These are phyloP conservation scores for Micromys minutus DNA, from an alignment of 2,113 vertebrate genomes.

Conservation along the genomic window DNA sequence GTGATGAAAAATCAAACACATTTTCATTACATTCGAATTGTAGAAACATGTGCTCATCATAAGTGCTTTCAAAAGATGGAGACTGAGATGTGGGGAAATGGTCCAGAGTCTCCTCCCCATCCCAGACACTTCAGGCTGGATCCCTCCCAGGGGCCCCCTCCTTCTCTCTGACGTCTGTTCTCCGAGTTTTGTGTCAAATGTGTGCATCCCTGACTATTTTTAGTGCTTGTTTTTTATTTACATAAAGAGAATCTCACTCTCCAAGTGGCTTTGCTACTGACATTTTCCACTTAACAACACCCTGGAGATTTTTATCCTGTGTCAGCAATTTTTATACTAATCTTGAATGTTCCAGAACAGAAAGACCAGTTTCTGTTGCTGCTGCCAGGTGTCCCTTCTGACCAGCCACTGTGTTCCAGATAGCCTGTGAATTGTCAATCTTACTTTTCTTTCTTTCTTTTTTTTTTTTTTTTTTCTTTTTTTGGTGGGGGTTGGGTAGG, in stretches of 20 bases:
- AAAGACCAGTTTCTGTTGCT: neutral
- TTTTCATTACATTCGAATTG: neutral
- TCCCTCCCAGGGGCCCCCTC: no score
- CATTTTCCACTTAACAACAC: conserved; percentile 58
- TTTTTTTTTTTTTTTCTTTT: no score
- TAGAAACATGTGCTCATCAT: neutral
- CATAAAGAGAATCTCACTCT: conserved; percentile 25
- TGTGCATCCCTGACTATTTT: conserved; percentile 44
- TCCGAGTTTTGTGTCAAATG: neutral
- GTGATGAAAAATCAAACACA: neutral
- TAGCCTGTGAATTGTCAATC: neutral
- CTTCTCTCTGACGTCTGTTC: neutral
- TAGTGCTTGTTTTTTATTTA: conserved; percentile 63
- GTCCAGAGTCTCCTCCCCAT: no score
- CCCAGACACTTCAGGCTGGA: neutral
- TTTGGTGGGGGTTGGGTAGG: no score
- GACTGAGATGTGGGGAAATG: neutral
- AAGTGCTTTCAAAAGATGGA: neutral
- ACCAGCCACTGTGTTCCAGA: neutral
- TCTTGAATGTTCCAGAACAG: neutral
- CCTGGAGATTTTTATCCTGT: conserved; percentile 33
- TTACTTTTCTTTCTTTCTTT: neutral
- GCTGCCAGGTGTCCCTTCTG: neutral
- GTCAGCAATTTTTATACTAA: conserved; percentile 42
- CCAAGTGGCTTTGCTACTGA: neutral